These are phyloP conservation scores for Tribolium madens DNA, from an alignment of 1,140 invertebrate species.

Conservation along the genomic window DNA sequence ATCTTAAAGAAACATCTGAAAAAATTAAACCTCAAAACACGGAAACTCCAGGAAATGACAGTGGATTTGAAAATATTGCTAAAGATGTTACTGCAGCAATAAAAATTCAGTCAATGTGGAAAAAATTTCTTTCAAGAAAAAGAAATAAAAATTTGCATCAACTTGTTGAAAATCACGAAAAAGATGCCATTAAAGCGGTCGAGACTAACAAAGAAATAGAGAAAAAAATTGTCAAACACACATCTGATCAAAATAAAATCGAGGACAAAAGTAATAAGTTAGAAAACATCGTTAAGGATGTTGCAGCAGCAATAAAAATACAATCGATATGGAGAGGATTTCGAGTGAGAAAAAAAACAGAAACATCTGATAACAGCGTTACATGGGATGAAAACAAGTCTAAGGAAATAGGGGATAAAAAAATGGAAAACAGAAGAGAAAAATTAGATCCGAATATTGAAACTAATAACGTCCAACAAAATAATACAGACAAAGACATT, in stretches of 20 bases:
- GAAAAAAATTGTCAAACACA: no score
- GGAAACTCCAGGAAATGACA: conserved; percentile 17
- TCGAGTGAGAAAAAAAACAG: conserved; percentile 42
- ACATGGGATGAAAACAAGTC: neutral
- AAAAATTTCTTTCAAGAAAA: conserved; percentile 44
- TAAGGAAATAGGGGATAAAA: neutral
- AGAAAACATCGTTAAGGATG: neutral
- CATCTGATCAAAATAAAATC: neutral
- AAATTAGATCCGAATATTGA: conserved; percentile 6
- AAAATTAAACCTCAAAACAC: conserved; percentile 1
- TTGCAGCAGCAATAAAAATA: conserved; percentile 48
- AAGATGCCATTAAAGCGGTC: conserved; percentile 1
- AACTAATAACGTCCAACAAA: no score
- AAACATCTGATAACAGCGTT: neutral
- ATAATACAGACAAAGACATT: no score
- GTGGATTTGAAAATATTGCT: conserved; percentile 13
- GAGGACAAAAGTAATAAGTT: conserved; percentile 39
- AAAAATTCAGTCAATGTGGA: conserved; percentile 51
- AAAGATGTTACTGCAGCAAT: conserved; percentile 27
- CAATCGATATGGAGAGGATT: conserved; percentile 49
- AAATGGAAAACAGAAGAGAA: conserved; percentile 3
- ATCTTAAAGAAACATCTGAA: neutral
- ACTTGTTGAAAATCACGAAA: neutral
- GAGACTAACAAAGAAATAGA: neutral
- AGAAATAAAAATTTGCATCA: conserved; percentile 11